Evolutionary conservation across 2,113 vertebrate genomes (phyloP).

Genomic region (Megalops atlanticus): DNA sequence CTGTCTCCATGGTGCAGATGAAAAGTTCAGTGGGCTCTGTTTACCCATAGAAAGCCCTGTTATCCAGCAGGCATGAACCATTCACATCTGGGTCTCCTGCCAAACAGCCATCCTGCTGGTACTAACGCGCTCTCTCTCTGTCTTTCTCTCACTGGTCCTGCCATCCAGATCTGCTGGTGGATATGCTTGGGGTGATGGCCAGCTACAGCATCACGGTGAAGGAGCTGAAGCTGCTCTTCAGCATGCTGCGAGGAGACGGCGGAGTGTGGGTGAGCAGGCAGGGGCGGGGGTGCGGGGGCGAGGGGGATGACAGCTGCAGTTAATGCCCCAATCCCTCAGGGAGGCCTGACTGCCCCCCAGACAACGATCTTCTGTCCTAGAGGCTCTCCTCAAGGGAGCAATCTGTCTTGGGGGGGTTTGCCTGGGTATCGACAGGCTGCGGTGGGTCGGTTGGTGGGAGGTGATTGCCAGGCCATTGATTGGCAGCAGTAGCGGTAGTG

Average conservation of each 20-base stretch:
- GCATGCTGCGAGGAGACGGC: conserved; percentile 97
- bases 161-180: conserved; percentile 91
- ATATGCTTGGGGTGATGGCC: conserved; percentile 98
- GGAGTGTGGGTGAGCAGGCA: conserved; percentile 89
- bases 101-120: no score
- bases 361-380: conserved; percentile 41
- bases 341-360: conserved; percentile 1
- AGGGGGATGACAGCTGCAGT: background rate
- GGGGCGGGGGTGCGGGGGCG: no score
- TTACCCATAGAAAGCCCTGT: no score
- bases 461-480: conserved; percentile 71
- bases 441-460: conserved; percentile 31
- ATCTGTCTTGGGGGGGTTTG: conserved; percentile 64
- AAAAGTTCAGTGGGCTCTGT: no score
- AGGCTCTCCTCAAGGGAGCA: conserved; percentile 50
- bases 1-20: no score
- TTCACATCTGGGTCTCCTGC: no score
- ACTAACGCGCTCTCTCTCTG: conserved; percentile 1
- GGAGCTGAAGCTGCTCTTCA: conserved; percentile 98
- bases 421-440: conserved; percentile 63
- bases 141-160: conserved; percentile 9
- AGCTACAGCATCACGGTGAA: conserved; percentile 99
- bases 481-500: conserved; percentile 46
- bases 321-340: background rate
- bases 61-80: no score